Percentiles rank a stretch among this genome's conserved stretches.
These are phyloP conservation scores for Lutjanus campechanus DNA, from an alignment of 2,797 vertebrate species.

Conservation along the genomic window DNA sequence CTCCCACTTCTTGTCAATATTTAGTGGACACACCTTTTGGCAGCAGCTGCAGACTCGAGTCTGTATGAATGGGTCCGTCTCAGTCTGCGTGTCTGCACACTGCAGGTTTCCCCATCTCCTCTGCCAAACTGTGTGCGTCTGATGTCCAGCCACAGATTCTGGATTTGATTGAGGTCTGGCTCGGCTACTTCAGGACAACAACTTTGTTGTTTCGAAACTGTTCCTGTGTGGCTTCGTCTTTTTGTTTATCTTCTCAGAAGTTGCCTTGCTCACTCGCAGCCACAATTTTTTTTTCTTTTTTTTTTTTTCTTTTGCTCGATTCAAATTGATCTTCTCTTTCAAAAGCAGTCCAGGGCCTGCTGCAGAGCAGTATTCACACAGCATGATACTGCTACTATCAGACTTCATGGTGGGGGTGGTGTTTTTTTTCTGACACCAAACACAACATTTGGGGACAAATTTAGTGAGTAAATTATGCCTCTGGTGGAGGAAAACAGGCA, in stretches of 20 bases:
- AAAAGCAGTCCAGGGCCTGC: neutral
- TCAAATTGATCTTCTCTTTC: conserved; percentile 28
- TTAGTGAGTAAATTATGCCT: neutral
- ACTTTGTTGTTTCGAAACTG: conserved; percentile 31
- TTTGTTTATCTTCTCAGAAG: conserved; percentile 37
- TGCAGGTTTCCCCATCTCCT: conserved; percentile 31
- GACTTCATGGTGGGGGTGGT: neutral
- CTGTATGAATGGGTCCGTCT: conserved; percentile 16
- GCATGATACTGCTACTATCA: neutral
- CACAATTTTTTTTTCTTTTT: conserved; percentile 18
- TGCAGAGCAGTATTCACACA: neutral
- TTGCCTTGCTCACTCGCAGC: conserved; percentile 10
- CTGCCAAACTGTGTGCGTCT: conserved; percentile 42
- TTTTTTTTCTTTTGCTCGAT: neutral
- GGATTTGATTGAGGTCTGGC: conserved; percentile 48
- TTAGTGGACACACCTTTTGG: conserved; percentile 26
- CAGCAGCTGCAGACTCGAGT: conserved; percentile 17
- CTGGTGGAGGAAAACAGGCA: neutral
- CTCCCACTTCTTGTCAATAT: conserved; percentile 39
- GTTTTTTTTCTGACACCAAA: conserved; percentile 10
- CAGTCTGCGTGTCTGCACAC: conserved; percentile 26
- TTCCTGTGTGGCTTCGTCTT: conserved; percentile 31
- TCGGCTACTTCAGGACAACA: conserved; percentile 22
- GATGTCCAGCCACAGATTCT: conserved; percentile 35
- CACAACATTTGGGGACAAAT: neutral